A percentile compares a stretch with the other conserved stretches of the same genome.
Evolutionary conservation across 2,888 invertebrate species (phyloP).

Genomic region (Tachina fera): DNA sequence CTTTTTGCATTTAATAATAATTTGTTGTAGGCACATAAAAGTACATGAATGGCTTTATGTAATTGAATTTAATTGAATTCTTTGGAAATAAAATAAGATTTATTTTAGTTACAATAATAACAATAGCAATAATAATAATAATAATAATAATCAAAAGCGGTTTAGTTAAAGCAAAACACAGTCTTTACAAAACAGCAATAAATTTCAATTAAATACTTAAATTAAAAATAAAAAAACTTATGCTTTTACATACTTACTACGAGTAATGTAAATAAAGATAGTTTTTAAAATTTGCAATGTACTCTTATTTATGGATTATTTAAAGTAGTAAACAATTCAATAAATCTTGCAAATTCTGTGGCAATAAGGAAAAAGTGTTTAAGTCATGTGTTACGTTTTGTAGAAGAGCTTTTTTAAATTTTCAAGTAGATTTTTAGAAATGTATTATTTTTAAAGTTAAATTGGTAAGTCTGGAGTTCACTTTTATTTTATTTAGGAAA

Average conservation of each 20-base stretch:
- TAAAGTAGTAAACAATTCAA: conserved; percentile 20
- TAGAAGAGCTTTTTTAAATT: too few relatives aligned
- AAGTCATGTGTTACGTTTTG: too few relatives aligned
- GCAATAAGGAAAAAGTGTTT: too few relatives aligned
- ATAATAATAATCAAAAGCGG: conserved; percentile 54
- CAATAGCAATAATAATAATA: conserved; percentile 43
- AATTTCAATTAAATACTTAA: conserved; percentile 65
- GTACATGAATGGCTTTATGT: conserved; percentile 43
- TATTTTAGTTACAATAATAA: conserved; percentile 53
- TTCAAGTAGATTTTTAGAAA: too few relatives aligned
- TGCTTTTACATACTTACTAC: too few relatives aligned
- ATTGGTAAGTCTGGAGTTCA: too few relatives aligned
- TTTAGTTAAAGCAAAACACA: conserved; percentile 43
- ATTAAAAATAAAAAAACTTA: conserved; percentile 33
- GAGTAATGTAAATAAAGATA: too few relatives aligned
- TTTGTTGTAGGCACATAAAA: conserved; percentile 28
- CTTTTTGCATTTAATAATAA: conserved; percentile 36
- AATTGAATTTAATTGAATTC: conserved; percentile 70
- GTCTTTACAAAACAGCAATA: conserved; percentile 66
- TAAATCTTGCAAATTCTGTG: too few relatives aligned
- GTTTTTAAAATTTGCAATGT: too few relatives aligned
- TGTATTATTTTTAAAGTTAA: too few relatives aligned
- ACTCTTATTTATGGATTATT: background rate
- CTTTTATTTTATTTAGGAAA: too few relatives aligned
- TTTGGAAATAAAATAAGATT: conserved; percentile 64